phyloP scores from a whole-genome alignment of 2,797 vertebrate genomes.

The Moxostoma hubbsi region DNA sequence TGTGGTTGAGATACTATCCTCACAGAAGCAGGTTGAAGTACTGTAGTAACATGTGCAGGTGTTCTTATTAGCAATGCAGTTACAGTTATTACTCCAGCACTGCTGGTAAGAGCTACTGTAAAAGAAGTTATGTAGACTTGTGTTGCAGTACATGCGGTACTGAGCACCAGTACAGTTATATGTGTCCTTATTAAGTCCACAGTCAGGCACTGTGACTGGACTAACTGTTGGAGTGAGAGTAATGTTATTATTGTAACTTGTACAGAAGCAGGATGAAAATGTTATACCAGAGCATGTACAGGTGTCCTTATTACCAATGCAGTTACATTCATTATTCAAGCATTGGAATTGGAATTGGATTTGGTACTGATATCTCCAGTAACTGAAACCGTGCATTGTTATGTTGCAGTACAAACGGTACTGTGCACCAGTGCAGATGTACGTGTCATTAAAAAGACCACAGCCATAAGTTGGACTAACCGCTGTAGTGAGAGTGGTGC shows the following conservation, averaged over 20 bases:
- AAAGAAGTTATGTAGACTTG: rapidly evolving
- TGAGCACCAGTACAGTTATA: constrained; percentile 1
- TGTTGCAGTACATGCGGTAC: constrained; percentile 1
- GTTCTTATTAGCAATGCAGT: not conserved
- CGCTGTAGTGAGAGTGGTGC: too few relatives aligned
- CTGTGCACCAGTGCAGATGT: too few relatives aligned
- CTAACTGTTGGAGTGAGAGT: too few relatives aligned
- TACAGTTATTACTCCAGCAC: not conserved
- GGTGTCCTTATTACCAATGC: not conserved
- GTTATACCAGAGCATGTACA: rapidly evolving
- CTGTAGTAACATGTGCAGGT: not conserved
- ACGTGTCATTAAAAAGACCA: too few relatives aligned
- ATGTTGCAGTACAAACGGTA: too few relatives aligned
- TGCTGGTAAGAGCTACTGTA: rapidly evolving
- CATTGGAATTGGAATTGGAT: too few relatives aligned
- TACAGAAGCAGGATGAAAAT: not conserved
- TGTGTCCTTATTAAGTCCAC: not conserved
- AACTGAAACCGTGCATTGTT: too few relatives aligned
- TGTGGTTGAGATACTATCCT: too few relatives aligned
- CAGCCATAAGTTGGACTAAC: too few relatives aligned
- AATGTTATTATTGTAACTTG: too few relatives aligned
- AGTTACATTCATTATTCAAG: too few relatives aligned
- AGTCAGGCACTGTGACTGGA: not conserved
- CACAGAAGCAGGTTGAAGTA: not conserved
- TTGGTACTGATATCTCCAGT: too few relatives aligned